A percentile compares a stretch with the other conserved stretches of the same genome.
Conservation (phyloP, 1,140 invertebrate genomes). For the Riptortus pedestris region DNA sequence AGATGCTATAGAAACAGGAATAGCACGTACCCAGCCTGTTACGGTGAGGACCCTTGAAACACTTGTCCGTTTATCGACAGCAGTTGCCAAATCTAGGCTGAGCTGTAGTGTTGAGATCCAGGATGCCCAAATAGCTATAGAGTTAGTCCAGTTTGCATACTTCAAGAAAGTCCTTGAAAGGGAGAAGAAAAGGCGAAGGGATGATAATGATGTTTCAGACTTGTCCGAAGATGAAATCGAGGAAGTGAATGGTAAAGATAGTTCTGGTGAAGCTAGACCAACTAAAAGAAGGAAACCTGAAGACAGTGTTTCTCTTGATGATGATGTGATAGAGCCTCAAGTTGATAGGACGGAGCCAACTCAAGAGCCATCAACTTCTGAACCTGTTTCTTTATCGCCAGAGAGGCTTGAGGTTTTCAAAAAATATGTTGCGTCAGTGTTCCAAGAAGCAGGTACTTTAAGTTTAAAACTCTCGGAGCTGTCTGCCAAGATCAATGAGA, state of each 20-base stretch:
- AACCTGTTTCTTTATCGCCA: background rate
- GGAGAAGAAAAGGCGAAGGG: conserved; percentile 23
- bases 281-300: background rate
- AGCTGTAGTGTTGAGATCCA: conserved; percentile 67
- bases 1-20: conserved; percentile 67
- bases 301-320: background rate
- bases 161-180: conserved; percentile 75
- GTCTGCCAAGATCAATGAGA: conserved; percentile 47
- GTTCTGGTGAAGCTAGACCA: background rate
- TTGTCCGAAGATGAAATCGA: conserved; percentile 26
- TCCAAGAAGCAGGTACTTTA: conserved; percentile 56
- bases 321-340: background rate
- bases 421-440: conserved; percentile 50
- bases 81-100: conserved; percentile 92
- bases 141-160: conserved; percentile 93
- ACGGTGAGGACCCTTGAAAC: conserved; percentile 97
- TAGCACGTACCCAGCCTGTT: conserved; percentile 93
- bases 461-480: conserved; percentile 51
- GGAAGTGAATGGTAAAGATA: conserved; percentile 25
- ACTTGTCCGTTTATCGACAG: conserved; percentile 90
- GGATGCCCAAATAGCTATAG: conserved; percentile 87
- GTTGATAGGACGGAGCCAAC: background rate
- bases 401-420: conserved; percentile 47
- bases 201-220: conserved; percentile 4
- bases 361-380: background rate